phyloP scores from a whole-genome alignment of 2,888 invertebrate genomes.

The Napeogenes sylphis region DNA sequence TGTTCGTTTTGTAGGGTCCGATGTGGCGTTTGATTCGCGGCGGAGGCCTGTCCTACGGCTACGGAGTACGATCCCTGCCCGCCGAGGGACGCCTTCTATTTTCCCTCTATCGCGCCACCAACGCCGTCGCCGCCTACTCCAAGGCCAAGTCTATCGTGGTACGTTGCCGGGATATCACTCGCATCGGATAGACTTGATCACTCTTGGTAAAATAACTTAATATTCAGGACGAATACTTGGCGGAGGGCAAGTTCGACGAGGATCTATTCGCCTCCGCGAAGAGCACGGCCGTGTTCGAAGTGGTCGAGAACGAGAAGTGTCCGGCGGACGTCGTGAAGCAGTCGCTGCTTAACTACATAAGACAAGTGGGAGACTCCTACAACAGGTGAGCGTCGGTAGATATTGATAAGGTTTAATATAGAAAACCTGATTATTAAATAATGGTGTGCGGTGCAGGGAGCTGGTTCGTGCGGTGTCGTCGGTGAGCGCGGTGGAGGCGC shows the following conservation, averaged over 20 bases:
- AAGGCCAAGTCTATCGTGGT: conserved; percentile 86
- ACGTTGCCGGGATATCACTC: conserved; percentile 28
- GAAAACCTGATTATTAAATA: too few relatives aligned
- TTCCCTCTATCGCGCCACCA: conserved; percentile 85
- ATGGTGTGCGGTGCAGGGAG: conserved; percentile 59
- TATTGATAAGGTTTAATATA: background rate
- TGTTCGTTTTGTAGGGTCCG: conserved; percentile 80
- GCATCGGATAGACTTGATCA: background rate
- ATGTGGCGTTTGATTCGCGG: conserved; percentile 94
- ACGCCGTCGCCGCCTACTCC: conserved; percentile 87
- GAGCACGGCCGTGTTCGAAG: conserved; percentile 91
- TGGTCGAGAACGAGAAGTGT: conserved; percentile 88
- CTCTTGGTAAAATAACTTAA: background rate
- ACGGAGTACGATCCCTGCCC: conserved; percentile 79
- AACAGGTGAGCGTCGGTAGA: conserved; percentile 71
- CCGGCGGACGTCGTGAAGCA: conserved; percentile 84
- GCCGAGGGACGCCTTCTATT: conserved; percentile 85
- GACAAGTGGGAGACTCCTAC: conserved; percentile 80
- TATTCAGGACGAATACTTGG: conserved; percentile 78
- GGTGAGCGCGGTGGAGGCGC: conserved; percentile 80
- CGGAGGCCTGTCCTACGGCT: conserved; percentile 89
- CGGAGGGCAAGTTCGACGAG: conserved; percentile 81
- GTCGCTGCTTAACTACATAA: conserved; percentile 85
- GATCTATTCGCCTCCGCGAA: conserved; percentile 89
- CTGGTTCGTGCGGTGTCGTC: conserved; percentile 81